These are phyloP conservation scores for Megathymus violae DNA, from an alignment of 1,140 invertebrate species.

Conservation along the genomic window DNA sequence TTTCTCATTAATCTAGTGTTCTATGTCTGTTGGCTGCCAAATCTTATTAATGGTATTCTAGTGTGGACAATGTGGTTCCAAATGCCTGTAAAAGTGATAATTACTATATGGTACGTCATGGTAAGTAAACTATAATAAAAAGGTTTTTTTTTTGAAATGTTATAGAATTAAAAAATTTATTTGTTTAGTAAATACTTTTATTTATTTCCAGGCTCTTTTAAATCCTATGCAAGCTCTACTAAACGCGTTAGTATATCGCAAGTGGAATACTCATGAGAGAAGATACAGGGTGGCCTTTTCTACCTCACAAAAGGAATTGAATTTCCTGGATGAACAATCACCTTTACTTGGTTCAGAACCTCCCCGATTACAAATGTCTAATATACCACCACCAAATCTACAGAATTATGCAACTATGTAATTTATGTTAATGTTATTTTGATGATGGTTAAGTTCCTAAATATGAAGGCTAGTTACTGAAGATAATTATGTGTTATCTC, in stretches of 20 bases:
- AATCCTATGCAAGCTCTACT: conserved; percentile 93
- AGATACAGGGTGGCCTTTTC: conserved; percentile 43
- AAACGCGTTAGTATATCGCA: conserved; percentile 90
- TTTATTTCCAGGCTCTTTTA: conserved; percentile 87
- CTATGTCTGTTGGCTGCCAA: conserved; percentile 92
- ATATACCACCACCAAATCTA: conserved; percentile 63
- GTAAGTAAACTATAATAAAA: conserved; percentile 81
- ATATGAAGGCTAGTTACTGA: too few relatives aligned
- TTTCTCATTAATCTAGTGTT: conserved; percentile 90
- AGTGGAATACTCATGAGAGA: conserved; percentile 83
- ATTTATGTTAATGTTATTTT: conserved; percentile 18
- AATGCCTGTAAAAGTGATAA: conserved; percentile 87
- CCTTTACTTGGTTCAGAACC: conserved; percentile 73
- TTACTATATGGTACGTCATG: conserved; percentile 92
- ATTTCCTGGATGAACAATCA: conserved; percentile 68
- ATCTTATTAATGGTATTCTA: conserved; percentile 90
- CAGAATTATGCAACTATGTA: conserved; percentile 71
- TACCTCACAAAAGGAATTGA: conserved; percentile 53
- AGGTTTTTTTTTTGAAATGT: too few relatives aligned
- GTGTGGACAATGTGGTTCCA: conserved; percentile 91
- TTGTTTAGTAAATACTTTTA: conserved; percentile 20
- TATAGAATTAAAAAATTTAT: too few relatives aligned
- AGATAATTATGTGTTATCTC: too few relatives aligned
- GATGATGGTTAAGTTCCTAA: not conserved
- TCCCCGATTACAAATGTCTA: conserved; percentile 60